Percentiles rank a stretch among this genome's conserved stretches.
These are phyloP conservation scores for Oikopleura vanhoeffeni DNA, from an alignment of 23 tunicate genomes.

Conservation along the genomic window DNA sequence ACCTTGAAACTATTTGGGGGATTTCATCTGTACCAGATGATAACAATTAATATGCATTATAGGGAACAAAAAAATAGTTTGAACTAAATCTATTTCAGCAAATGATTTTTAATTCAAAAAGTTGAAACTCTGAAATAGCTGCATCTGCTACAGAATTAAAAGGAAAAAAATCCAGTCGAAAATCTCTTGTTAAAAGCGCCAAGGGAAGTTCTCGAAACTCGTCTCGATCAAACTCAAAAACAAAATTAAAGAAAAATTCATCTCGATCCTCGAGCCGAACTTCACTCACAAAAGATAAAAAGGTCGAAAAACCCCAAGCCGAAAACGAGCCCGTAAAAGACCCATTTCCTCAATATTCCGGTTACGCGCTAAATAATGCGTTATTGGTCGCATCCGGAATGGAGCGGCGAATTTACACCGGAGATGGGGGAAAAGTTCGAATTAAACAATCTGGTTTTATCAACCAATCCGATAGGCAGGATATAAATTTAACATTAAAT, in stretches of 20 bases:
- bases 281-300: neutral
- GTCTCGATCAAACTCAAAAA: neutral
- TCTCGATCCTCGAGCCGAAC: neutral
- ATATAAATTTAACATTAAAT: too few species aligned
- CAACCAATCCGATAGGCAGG: neutral
- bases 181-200: neutral
- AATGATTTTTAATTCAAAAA: too few species aligned
- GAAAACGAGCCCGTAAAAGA: neutral
- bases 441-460: conserved; percentile 4
- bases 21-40: too few species aligned
- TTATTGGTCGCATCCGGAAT: neutral
- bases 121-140: neutral
- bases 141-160: neutral
- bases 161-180: neutral
- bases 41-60: too few species aligned
- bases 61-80: too few species aligned
- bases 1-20: too few species aligned
- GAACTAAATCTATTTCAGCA: too few species aligned
- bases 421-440: neutral
- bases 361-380: neutral
- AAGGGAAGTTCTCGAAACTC: neutral
- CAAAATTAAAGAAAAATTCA: neutral
- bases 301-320: neutral
- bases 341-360: neutral
- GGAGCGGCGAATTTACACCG: neutral